Evolutionary conservation across 2,888 invertebrate genomes (phyloP), one percentile per base, ranked within the genome.

Genomic region (Pheosia tremula): DNA sequence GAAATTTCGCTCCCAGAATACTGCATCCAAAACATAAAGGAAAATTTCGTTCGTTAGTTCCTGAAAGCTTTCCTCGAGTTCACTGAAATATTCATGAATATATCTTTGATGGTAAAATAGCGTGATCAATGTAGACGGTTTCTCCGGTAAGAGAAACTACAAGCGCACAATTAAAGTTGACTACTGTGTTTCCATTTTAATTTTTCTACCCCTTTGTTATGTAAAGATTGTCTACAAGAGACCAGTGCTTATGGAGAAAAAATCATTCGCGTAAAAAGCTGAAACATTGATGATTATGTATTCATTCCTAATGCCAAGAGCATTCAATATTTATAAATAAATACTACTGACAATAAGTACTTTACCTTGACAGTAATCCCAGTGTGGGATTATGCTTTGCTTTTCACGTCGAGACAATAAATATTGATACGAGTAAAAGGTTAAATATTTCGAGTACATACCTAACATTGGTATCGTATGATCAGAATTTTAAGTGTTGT

Each of bases 341-440:
- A 24, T 24, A 24, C 24, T 24, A 24, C 43, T 9, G 3, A 43
- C 43, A 43, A 43, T 5, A 6, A 43, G 9, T 9, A 43, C 43
- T 43, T 43, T 43, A 43, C 9, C 10, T 43, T 43, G 45, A 11
- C 4, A n/a, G n/a, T n/a, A 47, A 11, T 56, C 52, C 50, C 45
- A 4, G 9, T 62, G 39, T 45, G 7, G 4, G 1, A 10, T 56
- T 57, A 61, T 58, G 54, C 62, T 57, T 65, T 65, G 70, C 63
- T n/a, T 60, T 69, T n/a, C 72, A 70, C 72, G 72, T 67, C 59
- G 45, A 50, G 50, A 59, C 60, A 59, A 65, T 72, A 72, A 72
- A 72, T 72, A 69, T 56, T 62, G 62, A 69, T 72, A n/a, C n/a
- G n/a, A n/a, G n/a, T n/a, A 67, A 69, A 72, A 67, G 65, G 65